Evolutionary conservation across 2,113 vertebrate genomes (phyloP), one percentile per base, ranked within the genome.

Genomic region (Cryptomyrus ogoouensis): DNA sequence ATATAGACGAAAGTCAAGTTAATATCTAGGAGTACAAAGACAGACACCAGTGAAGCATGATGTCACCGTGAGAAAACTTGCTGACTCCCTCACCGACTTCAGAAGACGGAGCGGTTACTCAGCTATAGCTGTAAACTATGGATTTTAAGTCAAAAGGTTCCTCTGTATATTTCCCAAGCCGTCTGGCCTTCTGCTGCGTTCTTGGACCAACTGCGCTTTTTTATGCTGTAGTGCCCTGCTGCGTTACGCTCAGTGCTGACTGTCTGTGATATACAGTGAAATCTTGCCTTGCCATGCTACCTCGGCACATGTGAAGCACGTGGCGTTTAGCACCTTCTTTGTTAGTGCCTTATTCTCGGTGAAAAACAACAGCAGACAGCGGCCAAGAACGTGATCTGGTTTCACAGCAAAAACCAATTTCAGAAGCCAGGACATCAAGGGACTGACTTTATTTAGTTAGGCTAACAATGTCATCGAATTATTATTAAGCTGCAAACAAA

Each of bases 401-500:
- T 47, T 27, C 83, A 84, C 24, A 13, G 44, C 19, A 21, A 13
- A 84, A 84, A 84, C 21, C 83, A 47, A 84, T 84, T 46, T 46
- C 35, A 47, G 44, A 24, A 84, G 35, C 83, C 9, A 47, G 83
- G 42, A 24, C 44, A 47, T 47, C 83, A 46, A n/a, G 83, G 42
- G 44, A 84, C 83, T 24, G 39, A 46, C 44, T 47, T 84, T 46
- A 44, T 47, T 84, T 84, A 84, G 44, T 12, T 84, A 47, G 42
- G 83, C 44, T 84, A 84, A 84, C 83, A 47, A 84, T 47, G 44
- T 84, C 42, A 24, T 42, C 2, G 44, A 24, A 47, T 84, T 84
- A 80, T 80, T 47, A 84, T 84, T 84, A 84, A 44, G 24, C 83
- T 84, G 44, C 19, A 84, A 47, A 84, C 83, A 46, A 80, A 80